Percentiles rank a stretch among this genome's conserved stretches.
Evolutionary conservation across 2,888 invertebrate genomes (phyloP).

Genomic region (Drosophila vallismaia): DNA sequence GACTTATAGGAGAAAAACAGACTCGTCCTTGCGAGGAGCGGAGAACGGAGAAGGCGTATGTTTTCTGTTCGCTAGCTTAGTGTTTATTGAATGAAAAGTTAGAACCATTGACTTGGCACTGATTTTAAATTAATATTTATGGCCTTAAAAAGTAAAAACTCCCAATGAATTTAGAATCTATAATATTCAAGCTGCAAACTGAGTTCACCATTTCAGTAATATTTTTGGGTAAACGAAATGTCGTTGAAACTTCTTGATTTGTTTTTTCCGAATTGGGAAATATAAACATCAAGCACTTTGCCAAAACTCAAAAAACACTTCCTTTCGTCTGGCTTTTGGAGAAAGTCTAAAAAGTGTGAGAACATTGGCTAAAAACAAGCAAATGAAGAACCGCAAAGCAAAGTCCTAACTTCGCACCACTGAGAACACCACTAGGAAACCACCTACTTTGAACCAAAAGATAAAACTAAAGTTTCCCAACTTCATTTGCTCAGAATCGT

Average conservation of each 20-base stretch:
- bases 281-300: conserved; percentile 3
- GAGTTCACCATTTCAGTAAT: neutral
- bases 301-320: conserved; percentile 17
- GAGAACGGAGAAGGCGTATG: neutral
- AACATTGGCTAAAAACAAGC: conserved; percentile 18
- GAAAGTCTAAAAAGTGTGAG: conserved; percentile 1
- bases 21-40: neutral
- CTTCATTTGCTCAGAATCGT: conserved; percentile 47
- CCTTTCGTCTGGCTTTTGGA: conserved; percentile 8
- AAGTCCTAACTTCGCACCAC: conserved; percentile 9
- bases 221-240: neutral
- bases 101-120: conserved; percentile 14
- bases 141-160: neutral
- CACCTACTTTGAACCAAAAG: conserved; percentile 41
- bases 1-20: conserved; percentile 4
- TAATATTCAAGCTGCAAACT: too few species aligned
- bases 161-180: too few species aligned
- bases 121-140: conserved; percentile 23
- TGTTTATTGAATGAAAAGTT: conserved; percentile 30
- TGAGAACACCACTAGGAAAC: conserved; percentile 22
- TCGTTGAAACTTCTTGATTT: conserved; percentile 1
- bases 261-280: neutral
- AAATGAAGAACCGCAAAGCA: conserved; percentile 23
- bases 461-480: conserved; percentile 54
- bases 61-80: conserved; percentile 1